phyloP scores from a whole-genome alignment of 1,140 invertebrate genomes.

The Drosophila sp. region DNA sequence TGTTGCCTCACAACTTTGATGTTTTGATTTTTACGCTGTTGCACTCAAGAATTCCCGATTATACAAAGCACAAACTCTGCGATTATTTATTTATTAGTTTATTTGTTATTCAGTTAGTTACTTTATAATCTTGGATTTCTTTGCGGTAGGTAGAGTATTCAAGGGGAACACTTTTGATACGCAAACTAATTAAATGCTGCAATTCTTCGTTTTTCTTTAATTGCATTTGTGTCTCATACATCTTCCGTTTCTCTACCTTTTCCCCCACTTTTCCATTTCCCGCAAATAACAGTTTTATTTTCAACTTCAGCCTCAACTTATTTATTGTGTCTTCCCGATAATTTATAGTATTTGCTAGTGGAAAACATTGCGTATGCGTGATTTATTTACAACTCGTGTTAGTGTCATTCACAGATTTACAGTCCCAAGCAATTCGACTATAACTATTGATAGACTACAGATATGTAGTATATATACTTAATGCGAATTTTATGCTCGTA shows the following conservation, averaged over 20 bases:
- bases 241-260: neutral
- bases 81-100: slow-evolving; percentile 45
- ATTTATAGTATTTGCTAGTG: slow-evolving; percentile 65
- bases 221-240: slow-evolving; percentile 2
- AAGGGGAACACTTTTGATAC: neutral
- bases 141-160: too few species aligned
- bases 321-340: slow-evolving; percentile 52
- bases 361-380: slow-evolving; percentile 72
- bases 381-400: slow-evolving; percentile 59
- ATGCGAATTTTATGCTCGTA: slow-evolving; percentile 22
- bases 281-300: slow-evolving; percentile 6
- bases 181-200: slow-evolving; percentile 30
- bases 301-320: slow-evolving; percentile 8
- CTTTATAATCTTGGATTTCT: too few species aligned
- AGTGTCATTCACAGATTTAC: slow-evolving; percentile 29
- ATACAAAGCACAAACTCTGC: neutral
- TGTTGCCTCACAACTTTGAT: slow-evolving; percentile 62
- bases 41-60: slow-evolving; percentile 34
- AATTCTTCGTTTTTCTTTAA: neutral
- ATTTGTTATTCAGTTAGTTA: slow-evolving; percentile 1
- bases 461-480: slow-evolving; percentile 8
- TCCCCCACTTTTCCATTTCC: neutral
- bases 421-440: slow-evolving; percentile 1
- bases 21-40: slow-evolving; percentile 71
- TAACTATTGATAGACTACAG: slow-evolving; percentile 28